A percentile compares a stretch with the other conserved stretches of the same genome.
Evolutionary conservation across 64 coral and sea anemone species (phyloP).

Genomic region (Stichodactyla helianthus): DNA sequence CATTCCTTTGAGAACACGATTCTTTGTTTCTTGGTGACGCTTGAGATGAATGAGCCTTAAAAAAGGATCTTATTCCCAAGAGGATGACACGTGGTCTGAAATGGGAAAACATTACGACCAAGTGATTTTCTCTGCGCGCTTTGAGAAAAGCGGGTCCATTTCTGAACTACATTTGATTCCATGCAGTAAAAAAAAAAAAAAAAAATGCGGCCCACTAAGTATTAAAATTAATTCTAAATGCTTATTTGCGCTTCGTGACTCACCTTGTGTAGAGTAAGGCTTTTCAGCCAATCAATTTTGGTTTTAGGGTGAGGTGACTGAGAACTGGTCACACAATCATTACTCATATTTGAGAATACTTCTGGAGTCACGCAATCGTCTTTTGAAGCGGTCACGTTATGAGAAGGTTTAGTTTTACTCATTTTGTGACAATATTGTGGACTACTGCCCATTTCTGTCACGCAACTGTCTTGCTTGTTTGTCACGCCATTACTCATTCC

Average conservation of each 20-base stretch:
- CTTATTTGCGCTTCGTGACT: neutral
- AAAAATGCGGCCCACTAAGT: no score
- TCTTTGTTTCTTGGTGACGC: no score
- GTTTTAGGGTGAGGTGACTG: constrained; percentile 16
- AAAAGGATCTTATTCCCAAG: no score
- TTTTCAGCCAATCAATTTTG: constrained; percentile 68
- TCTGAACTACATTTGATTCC: no score
- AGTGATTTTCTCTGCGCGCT: no score
- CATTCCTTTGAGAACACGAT: no score
- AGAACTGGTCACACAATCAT: constrained; percentile 3
- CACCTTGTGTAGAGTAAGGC: constrained; percentile 67
- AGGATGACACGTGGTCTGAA: no score
- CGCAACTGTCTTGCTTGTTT: neutral
- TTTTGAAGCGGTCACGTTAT: neutral
- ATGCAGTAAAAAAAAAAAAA: no score
- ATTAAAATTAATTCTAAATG: no score
- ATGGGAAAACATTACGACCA: no score
- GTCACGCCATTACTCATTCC: neutral
- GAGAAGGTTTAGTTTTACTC: neutral
- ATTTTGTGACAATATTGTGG: neutral
- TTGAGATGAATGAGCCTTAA: no score
- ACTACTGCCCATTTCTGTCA: neutral
- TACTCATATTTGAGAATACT: neutral
- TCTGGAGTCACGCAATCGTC: neutral
- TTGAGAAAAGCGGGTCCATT: no score